A percentile compares a stretch with the other conserved stretches of the same genome.
Evolutionary conservation across 2,888 invertebrate species (phyloP).

Genomic region (Meloe dianella): DNA sequence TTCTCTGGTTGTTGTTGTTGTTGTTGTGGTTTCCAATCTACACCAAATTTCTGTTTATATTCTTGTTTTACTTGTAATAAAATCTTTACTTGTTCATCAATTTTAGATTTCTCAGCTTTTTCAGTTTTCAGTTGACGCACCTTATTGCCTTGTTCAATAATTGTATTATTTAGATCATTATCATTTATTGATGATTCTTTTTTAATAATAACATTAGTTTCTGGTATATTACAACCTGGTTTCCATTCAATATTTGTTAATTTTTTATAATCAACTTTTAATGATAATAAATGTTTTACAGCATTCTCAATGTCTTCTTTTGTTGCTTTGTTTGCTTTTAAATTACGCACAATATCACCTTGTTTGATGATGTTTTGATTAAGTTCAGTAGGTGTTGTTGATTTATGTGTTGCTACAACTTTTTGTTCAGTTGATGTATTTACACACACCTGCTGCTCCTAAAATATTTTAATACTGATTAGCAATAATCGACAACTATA

Average conservation of each 20-base stretch:
- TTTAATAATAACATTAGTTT: constrained; percentile 59
- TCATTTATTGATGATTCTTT: constrained; percentile 53
- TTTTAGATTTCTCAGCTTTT: constrained; percentile 63
- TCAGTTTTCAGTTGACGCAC: constrained; percentile 61
- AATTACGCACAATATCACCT: constrained; percentile 61
- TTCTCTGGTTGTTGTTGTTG: constrained; percentile 19
- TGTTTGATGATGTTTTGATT: constrained; percentile 63
- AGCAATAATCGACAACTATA: no score
- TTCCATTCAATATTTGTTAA: constrained; percentile 65
- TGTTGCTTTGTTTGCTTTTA: constrained; percentile 64
- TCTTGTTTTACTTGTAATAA: constrained; percentile 65
- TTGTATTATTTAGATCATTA: constrained; percentile 56
- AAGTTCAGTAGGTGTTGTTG: constrained; percentile 27
- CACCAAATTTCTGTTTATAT: constrained; percentile 66
- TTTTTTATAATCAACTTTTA: constrained; percentile 67
- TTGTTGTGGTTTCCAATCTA: constrained; percentile 60
- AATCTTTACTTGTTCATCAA: constrained; percentile 65
- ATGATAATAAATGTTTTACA: constrained; percentile 63
- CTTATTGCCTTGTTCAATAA: constrained; percentile 65
- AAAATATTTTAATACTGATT: neutral
- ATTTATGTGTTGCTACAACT: constrained; percentile 16
- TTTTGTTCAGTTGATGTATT: constrained; percentile 19
- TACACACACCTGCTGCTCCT: constrained; percentile 5
- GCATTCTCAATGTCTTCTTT: constrained; percentile 63
- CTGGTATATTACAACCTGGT: constrained; percentile 47